Percentiles rank a stretch among this genome's conserved stretches.
These are phyloP conservation scores for Esox masquinongy DNA, from an alignment of 2,797 vertebrate species.

Conservation along the genomic window DNA sequence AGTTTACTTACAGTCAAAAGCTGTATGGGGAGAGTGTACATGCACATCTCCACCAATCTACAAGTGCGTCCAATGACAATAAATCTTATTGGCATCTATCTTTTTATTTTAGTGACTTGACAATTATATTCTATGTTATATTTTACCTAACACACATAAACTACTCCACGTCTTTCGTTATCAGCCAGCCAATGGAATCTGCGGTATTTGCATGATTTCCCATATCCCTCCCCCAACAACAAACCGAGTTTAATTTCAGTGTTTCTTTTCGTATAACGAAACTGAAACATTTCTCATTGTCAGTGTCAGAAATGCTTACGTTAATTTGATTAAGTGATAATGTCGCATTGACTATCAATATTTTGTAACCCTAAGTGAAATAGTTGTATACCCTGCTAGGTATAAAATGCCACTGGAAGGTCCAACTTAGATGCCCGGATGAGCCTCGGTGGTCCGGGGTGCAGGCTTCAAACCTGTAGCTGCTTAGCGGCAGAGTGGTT, in stretches of 20 bases:
- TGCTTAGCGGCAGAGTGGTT: slow-evolving; percentile 99
- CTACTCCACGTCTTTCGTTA: slow-evolving; percentile 12
- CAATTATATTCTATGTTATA: no score
- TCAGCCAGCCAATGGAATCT: slow-evolving; percentile 52
- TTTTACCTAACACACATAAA: neutral
- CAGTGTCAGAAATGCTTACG: neutral
- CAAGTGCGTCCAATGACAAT: no score
- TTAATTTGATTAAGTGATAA: neutral
- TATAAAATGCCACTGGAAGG: accelerated
- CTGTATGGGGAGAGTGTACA: no score
- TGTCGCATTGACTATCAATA: no score
- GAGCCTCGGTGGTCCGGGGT: slow-evolving; percentile 99
- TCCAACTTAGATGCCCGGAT: slow-evolving; percentile 76
- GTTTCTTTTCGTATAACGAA: neutral
- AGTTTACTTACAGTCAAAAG: no score
- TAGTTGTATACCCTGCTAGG: accelerated
- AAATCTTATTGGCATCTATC: no score
- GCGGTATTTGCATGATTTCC: slow-evolving; percentile 19
- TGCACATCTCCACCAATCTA: no score
- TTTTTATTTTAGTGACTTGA: no score
- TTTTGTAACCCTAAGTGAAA: slow-evolving; percentile 25
- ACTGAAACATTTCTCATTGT: accelerated
- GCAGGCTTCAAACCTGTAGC: slow-evolving; percentile 99
- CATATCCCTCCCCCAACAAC: neutral
- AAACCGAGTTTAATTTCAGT: neutral